A percentile compares a stretch with the other conserved stretches of the same genome.
phyloP scores from a whole-genome alignment of 2,113 vertebrate species.

The Heloderma charlesbogerti region DNA sequence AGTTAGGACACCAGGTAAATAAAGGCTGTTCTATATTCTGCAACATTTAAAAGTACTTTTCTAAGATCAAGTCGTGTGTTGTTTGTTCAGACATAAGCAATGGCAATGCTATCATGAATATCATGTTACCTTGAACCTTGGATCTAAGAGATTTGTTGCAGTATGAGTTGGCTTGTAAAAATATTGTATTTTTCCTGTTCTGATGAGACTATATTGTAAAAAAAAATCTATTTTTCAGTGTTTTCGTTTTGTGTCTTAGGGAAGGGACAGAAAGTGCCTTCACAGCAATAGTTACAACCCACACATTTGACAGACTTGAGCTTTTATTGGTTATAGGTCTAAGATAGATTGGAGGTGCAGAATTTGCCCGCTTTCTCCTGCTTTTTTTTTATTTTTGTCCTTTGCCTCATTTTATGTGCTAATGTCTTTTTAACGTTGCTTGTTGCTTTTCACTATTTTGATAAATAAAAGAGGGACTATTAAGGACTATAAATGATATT shows the following conservation, averaged over 20 bases:
- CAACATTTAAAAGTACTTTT: not conserved
- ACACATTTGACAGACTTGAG: not conserved
- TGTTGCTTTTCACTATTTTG: not conserved
- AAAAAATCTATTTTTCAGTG: not conserved
- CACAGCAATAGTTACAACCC: too few relatives aligned
- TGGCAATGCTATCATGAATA: not conserved
- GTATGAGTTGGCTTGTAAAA: not conserved
- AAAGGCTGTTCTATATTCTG: not conserved
- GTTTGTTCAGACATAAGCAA: not conserved
- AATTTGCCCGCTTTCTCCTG: not conserved
- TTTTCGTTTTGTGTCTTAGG: not conserved
- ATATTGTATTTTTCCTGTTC: not conserved
- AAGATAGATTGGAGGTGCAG: not conserved
- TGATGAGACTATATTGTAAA: not conserved
- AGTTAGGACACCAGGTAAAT: too few relatives aligned
- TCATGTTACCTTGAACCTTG: not conserved
- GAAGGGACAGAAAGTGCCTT: not conserved
- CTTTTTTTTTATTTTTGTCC: not conserved
- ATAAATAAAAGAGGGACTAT: not conserved
- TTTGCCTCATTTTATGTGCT: not conserved
- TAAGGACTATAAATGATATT: not conserved
- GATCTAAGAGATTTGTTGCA: not conserved
- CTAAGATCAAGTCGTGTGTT: not conserved
- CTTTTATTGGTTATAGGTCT: not conserved
- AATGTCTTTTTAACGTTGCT: not conserved